Evolutionary conservation across 2,888 invertebrate species (phyloP).

Genomic region (Cerceris rybyensis): DNA sequence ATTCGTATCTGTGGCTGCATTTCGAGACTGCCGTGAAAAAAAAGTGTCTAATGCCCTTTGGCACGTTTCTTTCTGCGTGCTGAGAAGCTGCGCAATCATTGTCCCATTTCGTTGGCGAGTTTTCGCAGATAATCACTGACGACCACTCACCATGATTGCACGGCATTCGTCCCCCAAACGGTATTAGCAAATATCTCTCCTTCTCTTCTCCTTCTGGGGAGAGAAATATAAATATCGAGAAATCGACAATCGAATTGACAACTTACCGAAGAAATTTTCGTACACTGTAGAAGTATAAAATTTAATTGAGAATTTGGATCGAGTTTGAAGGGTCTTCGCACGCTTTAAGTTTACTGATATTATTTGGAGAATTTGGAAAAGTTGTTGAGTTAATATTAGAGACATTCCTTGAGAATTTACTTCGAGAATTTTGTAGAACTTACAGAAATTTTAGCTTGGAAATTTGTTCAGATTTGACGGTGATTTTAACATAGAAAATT

Average conservation of each 20-base stretch:
- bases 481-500: too few relatives aligned
- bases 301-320: constrained; percentile 5
- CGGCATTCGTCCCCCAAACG: constrained; percentile 8
- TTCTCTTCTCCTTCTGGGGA: background rate
- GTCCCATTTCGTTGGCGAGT: constrained; percentile 44
- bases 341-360: too few relatives aligned
- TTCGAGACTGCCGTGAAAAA: constrained; percentile 9
- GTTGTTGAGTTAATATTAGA: too few relatives aligned
- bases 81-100: constrained; percentile 26
- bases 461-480: too few relatives aligned
- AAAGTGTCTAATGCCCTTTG: constrained; percentile 26
- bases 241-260: background rate
- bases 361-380: too few relatives aligned
- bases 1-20: background rate
- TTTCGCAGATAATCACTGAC: constrained; percentile 35
- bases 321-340: too few relatives aligned
- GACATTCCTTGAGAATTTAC: too few relatives aligned
- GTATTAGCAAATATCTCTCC: constrained; percentile 13
- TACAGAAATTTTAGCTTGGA: too few relatives aligned
- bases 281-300: constrained; percentile 16
- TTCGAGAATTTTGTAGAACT: too few relatives aligned
- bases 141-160: constrained; percentile 26
- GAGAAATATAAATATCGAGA: background rate
- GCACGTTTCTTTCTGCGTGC: constrained; percentile 1
- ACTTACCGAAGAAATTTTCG: constrained; percentile 6